Evolutionary conservation across 2,888 invertebrate genomes (phyloP).

Genomic region (Drosophila birchii): DNA sequence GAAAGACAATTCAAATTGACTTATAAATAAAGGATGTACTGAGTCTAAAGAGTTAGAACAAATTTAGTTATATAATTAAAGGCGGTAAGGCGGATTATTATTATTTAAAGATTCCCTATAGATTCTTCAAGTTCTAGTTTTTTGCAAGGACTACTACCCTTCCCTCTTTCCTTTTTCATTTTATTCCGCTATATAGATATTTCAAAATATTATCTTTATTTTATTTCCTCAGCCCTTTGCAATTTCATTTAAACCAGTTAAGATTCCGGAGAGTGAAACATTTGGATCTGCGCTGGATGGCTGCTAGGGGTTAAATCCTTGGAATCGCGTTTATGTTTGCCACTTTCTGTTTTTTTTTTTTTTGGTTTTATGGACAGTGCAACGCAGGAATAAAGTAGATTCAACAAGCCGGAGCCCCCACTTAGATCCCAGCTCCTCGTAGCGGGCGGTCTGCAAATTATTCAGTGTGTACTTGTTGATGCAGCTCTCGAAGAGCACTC

Average conservation of each 20-base stretch:
- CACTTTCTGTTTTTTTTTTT: slow-evolving; percentile 3
- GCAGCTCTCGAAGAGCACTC: slow-evolving; percentile 53
- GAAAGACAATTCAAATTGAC: no score
- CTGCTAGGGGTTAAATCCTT: background rate
- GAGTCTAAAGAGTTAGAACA: no score
- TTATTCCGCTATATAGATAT: background rate
- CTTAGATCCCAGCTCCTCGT: slow-evolving; percentile 9
- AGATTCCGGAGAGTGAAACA: background rate
- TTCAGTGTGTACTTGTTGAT: slow-evolving; percentile 72
- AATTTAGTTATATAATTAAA: no score
- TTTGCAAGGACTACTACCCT: background rate
- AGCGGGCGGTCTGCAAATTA: slow-evolving; percentile 41
- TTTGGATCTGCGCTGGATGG: background rate
- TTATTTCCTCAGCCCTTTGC: background rate
- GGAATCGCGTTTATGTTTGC: slow-evolving; percentile 15
- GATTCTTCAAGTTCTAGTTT: no score
- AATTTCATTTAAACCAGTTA: background rate
- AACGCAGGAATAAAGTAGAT: slow-evolving; percentile 25
- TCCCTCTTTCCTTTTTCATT: background rate
- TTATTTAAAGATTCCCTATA: no score
- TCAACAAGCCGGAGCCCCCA: slow-evolving; percentile 36
- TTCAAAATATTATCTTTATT: background rate
- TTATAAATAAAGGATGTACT: no score
- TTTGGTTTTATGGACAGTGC: slow-evolving; percentile 8
- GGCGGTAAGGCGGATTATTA: no score